Percentiles rank a stretch among this genome's conserved stretches.
These are phyloP conservation scores for Antheraea pernyi DNA, from an alignment of 1,140 invertebrate species.

Conservation along the genomic window DNA sequence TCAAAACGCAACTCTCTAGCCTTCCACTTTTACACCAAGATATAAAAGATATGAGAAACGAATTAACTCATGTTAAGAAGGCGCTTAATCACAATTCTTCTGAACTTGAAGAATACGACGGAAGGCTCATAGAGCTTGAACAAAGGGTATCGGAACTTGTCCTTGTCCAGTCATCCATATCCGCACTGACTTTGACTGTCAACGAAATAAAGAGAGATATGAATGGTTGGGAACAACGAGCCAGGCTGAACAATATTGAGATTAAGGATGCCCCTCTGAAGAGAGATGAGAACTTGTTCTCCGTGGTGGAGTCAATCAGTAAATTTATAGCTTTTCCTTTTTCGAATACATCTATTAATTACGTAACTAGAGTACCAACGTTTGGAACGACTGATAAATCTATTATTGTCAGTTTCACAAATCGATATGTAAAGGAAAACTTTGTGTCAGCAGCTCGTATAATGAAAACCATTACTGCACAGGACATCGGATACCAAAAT, in stretches of 20 bases:
- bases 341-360: slow-evolving; percentile 17
- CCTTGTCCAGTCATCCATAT: slow-evolving; percentile 1
- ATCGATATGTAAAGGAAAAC: slow-evolving; percentile 24
- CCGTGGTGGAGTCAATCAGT: slow-evolving; percentile 12
- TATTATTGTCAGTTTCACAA: slow-evolving; percentile 23
- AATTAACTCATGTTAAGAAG: slow-evolving; percentile 13
- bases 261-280: slow-evolving; percentile 21
- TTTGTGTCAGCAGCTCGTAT: slow-evolving; percentile 22
- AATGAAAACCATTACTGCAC: slow-evolving; percentile 10
- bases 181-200: background rate
- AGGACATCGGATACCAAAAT: slow-evolving; percentile 15
- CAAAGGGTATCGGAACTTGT: background rate
- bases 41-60: slow-evolving; percentile 17
- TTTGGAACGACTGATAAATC: slow-evolving; percentile 18
- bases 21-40: too few species aligned
- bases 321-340: slow-evolving; percentile 7
- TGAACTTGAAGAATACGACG: slow-evolving; percentile 13
- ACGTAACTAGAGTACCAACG: slow-evolving; percentile 14
- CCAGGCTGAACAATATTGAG: slow-evolving; percentile 17
- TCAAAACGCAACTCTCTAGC: slow-evolving; percentile 17
- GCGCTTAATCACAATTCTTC: slow-evolving; percentile 13
- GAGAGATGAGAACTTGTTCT: slow-evolving; percentile 19
- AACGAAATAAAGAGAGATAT: slow-evolving; percentile 6
- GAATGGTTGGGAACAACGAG: slow-evolving; percentile 13
- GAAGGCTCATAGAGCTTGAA: slow-evolving; percentile 14